These are phyloP conservation scores for Hirtodrosophila cameraria DNA, from an alignment of 2,888 invertebrate species.

Conservation along the genomic window DNA sequence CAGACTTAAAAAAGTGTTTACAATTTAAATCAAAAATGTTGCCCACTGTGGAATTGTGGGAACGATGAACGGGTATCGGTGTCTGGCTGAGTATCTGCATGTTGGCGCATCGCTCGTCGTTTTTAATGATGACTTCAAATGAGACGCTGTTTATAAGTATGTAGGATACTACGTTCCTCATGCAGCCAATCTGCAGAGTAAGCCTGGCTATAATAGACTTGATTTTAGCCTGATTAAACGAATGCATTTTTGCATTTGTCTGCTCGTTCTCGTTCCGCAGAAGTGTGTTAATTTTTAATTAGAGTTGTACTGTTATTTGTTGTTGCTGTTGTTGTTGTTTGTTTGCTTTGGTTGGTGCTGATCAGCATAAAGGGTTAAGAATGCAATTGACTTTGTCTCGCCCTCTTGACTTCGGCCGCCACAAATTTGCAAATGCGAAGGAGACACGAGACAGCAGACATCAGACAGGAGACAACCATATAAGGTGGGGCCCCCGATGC, in stretches of 20 bases:
- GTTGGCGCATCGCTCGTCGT: slow-evolving; percentile 63
- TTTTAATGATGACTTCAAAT: slow-evolving; percentile 81
- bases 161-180: slow-evolving; percentile 29
- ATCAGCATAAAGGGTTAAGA: slow-evolving; percentile 74
- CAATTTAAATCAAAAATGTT: no score
- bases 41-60: slow-evolving; percentile 4
- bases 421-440: slow-evolving; percentile 71
- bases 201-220: slow-evolving; percentile 74
- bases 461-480: slow-evolving; percentile 54
- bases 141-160: slow-evolving; percentile 63
- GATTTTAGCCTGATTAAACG: slow-evolving; percentile 75
- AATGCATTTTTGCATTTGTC: slow-evolving; percentile 43
- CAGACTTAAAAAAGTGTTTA: no score
- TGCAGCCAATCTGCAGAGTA: slow-evolving; percentile 56
- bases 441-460: slow-evolving; percentile 53
- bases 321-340: slow-evolving; percentile 23
- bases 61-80: slow-evolving; percentile 14
- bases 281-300: slow-evolving; percentile 77
- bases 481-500: slow-evolving; percentile 63
- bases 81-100: slow-evolving; percentile 51
- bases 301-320: slow-evolving; percentile 77
- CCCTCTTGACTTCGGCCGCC: slow-evolving; percentile 71
- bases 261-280: slow-evolving; percentile 1
- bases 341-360: slow-evolving; percentile 47
- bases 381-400: slow-evolving; percentile 78